A percentile compares a stretch with the other conserved stretches of the same genome.
Conservation (phyloP, 1,140 invertebrate species). For the Solenopsis fugax region DNA sequence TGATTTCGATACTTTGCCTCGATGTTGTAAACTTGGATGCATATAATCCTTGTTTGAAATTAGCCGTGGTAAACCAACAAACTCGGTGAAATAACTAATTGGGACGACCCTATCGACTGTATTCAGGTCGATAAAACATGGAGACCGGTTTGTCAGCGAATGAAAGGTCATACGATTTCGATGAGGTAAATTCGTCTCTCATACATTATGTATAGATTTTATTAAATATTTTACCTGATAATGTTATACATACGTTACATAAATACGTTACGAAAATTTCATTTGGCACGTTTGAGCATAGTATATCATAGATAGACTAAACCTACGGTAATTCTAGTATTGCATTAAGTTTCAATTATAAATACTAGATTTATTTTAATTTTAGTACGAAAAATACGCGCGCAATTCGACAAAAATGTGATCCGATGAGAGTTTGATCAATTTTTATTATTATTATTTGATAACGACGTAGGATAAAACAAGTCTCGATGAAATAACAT, state of each 20-base stretch:
- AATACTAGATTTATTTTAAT: constrained; percentile 14
- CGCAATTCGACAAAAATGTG: not conserved
- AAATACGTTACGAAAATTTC: constrained; percentile 29
- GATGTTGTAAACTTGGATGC: constrained; percentile 10
- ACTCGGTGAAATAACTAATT: constrained; percentile 77
- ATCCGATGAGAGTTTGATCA: not conserved
- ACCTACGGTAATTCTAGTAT: not conserved
- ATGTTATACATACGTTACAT: constrained; percentile 3
- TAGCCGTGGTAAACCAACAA: constrained; percentile 71
- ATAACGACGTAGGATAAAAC: constrained; percentile 13
- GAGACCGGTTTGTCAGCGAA: not conserved
- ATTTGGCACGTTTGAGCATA: constrained; percentile 2
- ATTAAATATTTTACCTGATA: constrained; percentile 18
- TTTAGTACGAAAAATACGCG: not conserved
- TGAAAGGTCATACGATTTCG: constrained; percentile 29
- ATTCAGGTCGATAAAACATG: constrained; percentile 67
- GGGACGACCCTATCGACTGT: constrained; percentile 62
- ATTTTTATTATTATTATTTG: constrained; percentile 19
- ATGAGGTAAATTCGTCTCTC: constrained; percentile 2
- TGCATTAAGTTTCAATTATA: constrained; percentile 21
- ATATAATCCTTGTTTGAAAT: constrained; percentile 41
- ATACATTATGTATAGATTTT: constrained; percentile 25
- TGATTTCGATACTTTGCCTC: constrained; percentile 1
- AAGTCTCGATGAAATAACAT: not conserved
- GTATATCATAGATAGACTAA: not conserved